A percentile compares a stretch with the other conserved stretches of the same genome.
Conservation (phyloP, 2,888 invertebrate genomes). For the Eledone cirrhosa region DNA sequence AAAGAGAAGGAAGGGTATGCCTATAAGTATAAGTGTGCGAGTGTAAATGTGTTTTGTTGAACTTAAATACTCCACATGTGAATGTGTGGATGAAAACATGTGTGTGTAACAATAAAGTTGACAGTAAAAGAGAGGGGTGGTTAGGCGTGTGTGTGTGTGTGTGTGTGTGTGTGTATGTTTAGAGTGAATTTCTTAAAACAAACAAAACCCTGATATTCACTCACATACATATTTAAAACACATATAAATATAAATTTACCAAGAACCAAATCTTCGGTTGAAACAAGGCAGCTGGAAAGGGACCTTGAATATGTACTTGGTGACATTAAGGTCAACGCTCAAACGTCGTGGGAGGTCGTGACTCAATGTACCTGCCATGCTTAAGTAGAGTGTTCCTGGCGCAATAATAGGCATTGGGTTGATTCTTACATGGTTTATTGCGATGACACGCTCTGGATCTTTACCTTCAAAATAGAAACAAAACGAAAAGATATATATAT, state of each 20-base stretch:
- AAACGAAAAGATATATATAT: background rate
- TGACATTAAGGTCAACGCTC: constrained; percentile 54
- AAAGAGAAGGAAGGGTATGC: background rate
- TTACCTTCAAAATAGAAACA: constrained; percentile 39
- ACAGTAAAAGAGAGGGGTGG: background rate
- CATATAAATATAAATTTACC: constrained; percentile 48
- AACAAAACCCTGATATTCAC: no score
- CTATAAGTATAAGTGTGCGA: background rate
- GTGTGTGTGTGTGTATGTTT: no score
- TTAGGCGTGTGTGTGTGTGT: no score
- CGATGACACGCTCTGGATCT: constrained; percentile 47
- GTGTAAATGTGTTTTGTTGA: background rate
- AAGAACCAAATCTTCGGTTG: constrained; percentile 56
- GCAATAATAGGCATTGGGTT: constrained; percentile 56
- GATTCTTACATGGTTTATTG: constrained; percentile 50
- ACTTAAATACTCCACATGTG: background rate
- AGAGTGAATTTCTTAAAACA: no score
- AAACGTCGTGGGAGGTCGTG: constrained; percentile 52
- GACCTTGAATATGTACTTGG: constrained; percentile 59
- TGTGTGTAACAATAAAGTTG: background rate
- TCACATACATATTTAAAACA: no score
- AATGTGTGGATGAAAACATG: background rate
- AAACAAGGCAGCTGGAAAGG: constrained; percentile 60
- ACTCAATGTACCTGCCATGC: constrained; percentile 55
- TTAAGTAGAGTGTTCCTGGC: constrained; percentile 58